Evolutionary conservation across 2,113 vertebrate genomes (phyloP).

Genomic region (Struthidea cinerea): DNA sequence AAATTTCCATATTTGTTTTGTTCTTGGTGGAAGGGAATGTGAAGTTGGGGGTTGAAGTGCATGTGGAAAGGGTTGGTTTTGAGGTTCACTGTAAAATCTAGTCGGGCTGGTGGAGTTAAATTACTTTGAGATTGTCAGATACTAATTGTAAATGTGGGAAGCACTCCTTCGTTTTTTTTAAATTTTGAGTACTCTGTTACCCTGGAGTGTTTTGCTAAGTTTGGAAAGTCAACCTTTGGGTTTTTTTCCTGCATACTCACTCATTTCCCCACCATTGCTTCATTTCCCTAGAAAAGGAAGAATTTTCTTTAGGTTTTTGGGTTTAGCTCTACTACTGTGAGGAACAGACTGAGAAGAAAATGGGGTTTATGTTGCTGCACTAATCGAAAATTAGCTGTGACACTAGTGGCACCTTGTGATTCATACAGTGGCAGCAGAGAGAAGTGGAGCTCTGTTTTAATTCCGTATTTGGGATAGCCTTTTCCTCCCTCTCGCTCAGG

Average conservation of each 20-base stretch:
- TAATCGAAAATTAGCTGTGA: background rate
- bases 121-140: background rate
- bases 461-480: background rate
- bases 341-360: background rate
- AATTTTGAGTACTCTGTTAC: background rate
- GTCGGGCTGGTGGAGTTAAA: background rate
- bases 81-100: background rate
- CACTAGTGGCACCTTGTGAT: background rate
- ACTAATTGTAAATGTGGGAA: background rate
- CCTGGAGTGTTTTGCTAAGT: background rate
- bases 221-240: background rate
- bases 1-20: background rate
- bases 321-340: background rate
- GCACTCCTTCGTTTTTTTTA: fast-evolving
- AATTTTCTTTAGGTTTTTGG: background rate
- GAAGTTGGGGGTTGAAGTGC: background rate
- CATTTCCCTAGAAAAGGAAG: background rate
- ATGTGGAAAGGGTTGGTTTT: background rate
- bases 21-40: background rate
- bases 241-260: background rate
- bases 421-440: background rate
- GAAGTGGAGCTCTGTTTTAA: background rate
- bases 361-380: background rate
- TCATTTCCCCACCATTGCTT: background rate
- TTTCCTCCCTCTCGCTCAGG: background rate